phyloP scores from a whole-genome alignment of 2,888 invertebrate genomes.

The Chloroclysta siterata region DNA sequence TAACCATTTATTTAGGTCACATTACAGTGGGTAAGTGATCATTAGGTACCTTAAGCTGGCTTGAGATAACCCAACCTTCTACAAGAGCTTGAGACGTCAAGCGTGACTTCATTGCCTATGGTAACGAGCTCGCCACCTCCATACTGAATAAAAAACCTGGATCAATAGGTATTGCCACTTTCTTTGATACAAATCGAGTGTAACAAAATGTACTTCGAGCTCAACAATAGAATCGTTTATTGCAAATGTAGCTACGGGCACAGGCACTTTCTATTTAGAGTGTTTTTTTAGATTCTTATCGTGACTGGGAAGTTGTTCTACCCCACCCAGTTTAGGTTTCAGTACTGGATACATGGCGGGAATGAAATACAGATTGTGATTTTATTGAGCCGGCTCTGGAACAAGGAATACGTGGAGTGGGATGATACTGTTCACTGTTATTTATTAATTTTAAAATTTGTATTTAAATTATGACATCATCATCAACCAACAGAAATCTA shows the following conservation, averaged over 20 bases:
- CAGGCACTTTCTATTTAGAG: constrained; percentile 11
- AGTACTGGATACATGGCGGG: neutral
- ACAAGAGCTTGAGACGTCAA: neutral
- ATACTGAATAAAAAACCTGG: constrained; percentile 17
- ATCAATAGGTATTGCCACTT: constrained; percentile 22
- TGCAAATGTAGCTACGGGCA: constrained; percentile 21
- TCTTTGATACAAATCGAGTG: constrained; percentile 26
- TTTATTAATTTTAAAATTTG: no score
- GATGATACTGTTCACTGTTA: neutral
- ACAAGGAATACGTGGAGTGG: neutral
- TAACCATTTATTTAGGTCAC: no score
- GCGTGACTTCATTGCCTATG: neutral
- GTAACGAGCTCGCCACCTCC: neutral
- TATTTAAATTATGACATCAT: no score
- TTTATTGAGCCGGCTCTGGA: neutral
- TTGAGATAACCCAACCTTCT: no score
- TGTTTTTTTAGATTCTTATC: constrained; percentile 17
- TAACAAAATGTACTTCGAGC: constrained; percentile 19
- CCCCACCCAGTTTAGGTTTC: neutral
- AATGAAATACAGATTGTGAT: neutral
- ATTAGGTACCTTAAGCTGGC: no score
- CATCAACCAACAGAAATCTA: no score
- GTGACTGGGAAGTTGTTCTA: constrained; percentile 11
- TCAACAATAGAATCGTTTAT: constrained; percentile 34
- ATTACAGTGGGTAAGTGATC: no score